Evolutionary conservation across 1,140 invertebrate species (phyloP).

Genomic region (Meloidogyne floridensis): DNA sequence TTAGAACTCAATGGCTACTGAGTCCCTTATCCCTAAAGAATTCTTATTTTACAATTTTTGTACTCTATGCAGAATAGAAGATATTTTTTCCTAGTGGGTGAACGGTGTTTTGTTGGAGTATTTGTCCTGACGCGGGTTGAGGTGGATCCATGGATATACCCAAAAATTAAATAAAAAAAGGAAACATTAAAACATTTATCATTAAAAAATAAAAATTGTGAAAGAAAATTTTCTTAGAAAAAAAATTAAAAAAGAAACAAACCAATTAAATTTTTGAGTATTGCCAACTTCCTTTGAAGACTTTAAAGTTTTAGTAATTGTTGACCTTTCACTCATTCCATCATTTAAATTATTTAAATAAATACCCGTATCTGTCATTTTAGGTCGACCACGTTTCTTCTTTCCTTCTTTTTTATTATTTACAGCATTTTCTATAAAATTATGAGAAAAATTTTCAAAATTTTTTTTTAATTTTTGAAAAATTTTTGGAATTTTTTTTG

Average conservation of each 20-base stretch:
- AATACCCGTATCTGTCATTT: conserved; percentile 6
- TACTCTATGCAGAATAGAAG: no score
- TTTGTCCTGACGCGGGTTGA: no score
- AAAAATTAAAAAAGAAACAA: background rate
- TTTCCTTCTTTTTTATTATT: background rate
- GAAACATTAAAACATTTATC: no score
- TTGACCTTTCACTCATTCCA: background rate
- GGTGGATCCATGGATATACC: no score
- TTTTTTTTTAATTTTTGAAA: background rate
- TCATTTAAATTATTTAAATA: background rate
- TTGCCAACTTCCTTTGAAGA: background rate
- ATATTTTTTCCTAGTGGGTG: no score
- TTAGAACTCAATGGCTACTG: no score
- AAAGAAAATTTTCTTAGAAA: background rate
- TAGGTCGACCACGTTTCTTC: conserved; percentile 8
- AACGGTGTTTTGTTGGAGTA: no score
- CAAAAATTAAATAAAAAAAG: no score
- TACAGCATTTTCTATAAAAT: conserved; percentile 3
- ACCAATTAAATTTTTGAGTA: background rate
- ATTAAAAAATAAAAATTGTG: no score
- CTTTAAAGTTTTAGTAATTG: background rate
- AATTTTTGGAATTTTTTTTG: background rate
- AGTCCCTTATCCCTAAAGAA: no score
- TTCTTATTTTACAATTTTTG: no score
- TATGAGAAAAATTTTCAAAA: background rate